Percentiles rank a stretch among this genome's conserved stretches.
Evolutionary conservation across 2,113 vertebrate species (phyloP).

Genomic region (Willisornis vidua): DNA sequence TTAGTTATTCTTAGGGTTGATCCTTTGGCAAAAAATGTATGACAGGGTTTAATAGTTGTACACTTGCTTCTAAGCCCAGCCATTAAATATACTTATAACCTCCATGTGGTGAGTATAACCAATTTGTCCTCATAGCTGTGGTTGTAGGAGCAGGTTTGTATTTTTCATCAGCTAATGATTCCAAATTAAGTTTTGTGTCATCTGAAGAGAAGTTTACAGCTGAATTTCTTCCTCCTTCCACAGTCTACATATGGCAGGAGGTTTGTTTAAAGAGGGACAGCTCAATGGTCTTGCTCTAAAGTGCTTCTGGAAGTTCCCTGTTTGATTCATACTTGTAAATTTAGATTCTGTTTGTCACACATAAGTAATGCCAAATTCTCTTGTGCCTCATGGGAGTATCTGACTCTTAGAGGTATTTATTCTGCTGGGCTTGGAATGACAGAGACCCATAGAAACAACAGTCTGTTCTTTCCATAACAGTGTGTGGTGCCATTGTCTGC

Average conservation of each 20-base stretch:
- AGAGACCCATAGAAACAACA: not conserved
- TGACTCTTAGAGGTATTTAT: not conserved
- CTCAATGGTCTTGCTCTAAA: not conserved
- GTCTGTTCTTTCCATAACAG: not conserved
- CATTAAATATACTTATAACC: slow-evolving; percentile 37
- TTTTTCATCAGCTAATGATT: slow-evolving; percentile 29
- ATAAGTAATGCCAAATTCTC: not conserved
- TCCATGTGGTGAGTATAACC: not conserved
- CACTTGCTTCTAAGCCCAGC: not conserved
- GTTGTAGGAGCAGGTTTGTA: not conserved
- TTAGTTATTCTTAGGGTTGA: slow-evolving; percentile 39
- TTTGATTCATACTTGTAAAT: slow-evolving; percentile 19
- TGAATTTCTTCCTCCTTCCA: slow-evolving; percentile 41
- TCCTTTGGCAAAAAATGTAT: not conserved
- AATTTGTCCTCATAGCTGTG: slow-evolving; percentile 39
- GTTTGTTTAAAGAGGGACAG: not conserved
- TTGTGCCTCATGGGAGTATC: not conserved
- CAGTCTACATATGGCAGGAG: not conserved
- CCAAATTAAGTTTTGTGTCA: slow-evolving; percentile 22
- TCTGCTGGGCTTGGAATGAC: not conserved
- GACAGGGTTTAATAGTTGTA: not conserved
- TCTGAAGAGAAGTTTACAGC: not conserved
- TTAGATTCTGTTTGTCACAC: slow-evolving; percentile 10
- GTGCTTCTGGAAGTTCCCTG: slow-evolving; percentile 16
- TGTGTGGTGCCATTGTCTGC: not conserved